Base-by-base conservation (phyloP, 2,888 invertebrate species). In the Drosophila eohydei region DNA sequence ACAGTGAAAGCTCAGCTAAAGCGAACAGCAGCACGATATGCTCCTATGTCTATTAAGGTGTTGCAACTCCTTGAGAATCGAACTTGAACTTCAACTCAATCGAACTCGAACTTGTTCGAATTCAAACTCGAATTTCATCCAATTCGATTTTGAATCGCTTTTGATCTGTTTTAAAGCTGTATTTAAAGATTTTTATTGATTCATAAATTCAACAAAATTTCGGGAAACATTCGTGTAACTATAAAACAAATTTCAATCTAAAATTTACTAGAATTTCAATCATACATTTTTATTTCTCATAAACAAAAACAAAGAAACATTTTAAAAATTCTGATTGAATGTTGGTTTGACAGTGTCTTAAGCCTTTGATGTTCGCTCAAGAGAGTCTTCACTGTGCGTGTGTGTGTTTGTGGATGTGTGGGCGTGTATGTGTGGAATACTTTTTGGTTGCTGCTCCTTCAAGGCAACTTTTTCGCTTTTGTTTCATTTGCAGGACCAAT, bases 401-500 rank as follows among this genome's bases (percentile, higher is more conserved):
- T 46, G n/a, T 63, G 43, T 67, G 48, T 55, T 26, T 51, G 14
- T 28, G 51, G 21, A 21, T 32, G 36, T 65, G 46, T 59, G 57
- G 4, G 43, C 32, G 40, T 57, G 46, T 55, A 55, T 52, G 71
- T 65, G 60, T 74, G 80, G 63, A 79, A 79, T 81, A 83, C 84
- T 81, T 78, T 79, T 41, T 69, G 55, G 76, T 60, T 73, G 64
- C 66, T 70, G 51, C 40, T 44, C 50, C 55, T 62, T 69, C 28
- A 55, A 57, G 59, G 58, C 46, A 34, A 40, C n/a, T 54, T 54
- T 40, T 16, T 58, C 34, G 59, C 11, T 11, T 43, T 67, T 32
- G 40, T 63, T 46, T 54, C 66, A 40, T 44, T 82, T 81, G 66
- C 95, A 98, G 95, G 99, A 99, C 93, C 98, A 98, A 89, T 93